phyloP scores from a whole-genome alignment of 2,888 invertebrate species.

The Drosophila nr. perissopoda region DNA sequence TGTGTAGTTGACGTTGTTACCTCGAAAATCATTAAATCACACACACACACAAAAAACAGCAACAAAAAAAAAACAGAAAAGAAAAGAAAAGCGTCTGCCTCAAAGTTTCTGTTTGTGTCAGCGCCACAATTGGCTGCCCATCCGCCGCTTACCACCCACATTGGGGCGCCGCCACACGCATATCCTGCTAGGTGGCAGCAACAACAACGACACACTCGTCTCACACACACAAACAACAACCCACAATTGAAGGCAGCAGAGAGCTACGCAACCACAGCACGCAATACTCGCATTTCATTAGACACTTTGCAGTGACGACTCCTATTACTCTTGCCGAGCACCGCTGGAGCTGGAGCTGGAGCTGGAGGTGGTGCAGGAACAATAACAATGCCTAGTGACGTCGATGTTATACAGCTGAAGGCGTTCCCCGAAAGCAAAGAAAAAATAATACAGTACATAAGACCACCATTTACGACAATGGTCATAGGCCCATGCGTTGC shows the following conservation, averaged over 20 bases:
- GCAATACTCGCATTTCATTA: conserved; percentile 81
- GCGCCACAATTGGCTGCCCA: conserved; percentile 72
- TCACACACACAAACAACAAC: not conserved
- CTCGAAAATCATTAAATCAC: conserved; percentile 81
- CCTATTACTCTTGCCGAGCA: conserved; percentile 71
- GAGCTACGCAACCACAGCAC: conserved; percentile 78
- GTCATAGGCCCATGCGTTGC: not conserved
- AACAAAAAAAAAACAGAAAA: conserved; percentile 18
- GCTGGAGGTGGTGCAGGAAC: not conserved
- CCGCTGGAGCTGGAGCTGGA: not conserved
- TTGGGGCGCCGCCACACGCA: conserved; percentile 58
- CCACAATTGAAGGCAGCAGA: conserved; percentile 36
- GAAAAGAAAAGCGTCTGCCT: conserved; percentile 27
- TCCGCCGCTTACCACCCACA: conserved; percentile 46
- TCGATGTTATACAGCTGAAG: conserved; percentile 38
- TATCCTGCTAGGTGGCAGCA: conserved; percentile 50
- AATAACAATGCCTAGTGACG: conserved; percentile 41
- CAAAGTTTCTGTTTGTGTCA: conserved; percentile 76
- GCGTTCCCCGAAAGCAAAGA: conserved; percentile 41
- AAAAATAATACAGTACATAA: conserved; percentile 11
- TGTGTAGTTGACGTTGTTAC: conserved; percentile 62
- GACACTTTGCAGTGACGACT: conserved; percentile 80
- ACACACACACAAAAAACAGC: conserved; percentile 38
- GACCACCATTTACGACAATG: conserved; percentile 33
- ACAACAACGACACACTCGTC: conserved; percentile 12